Evolutionary conservation across 37 sponge, comb jelly and placozoan genomes (phyloP).

Genomic region (Halichondria panicea): DNA sequence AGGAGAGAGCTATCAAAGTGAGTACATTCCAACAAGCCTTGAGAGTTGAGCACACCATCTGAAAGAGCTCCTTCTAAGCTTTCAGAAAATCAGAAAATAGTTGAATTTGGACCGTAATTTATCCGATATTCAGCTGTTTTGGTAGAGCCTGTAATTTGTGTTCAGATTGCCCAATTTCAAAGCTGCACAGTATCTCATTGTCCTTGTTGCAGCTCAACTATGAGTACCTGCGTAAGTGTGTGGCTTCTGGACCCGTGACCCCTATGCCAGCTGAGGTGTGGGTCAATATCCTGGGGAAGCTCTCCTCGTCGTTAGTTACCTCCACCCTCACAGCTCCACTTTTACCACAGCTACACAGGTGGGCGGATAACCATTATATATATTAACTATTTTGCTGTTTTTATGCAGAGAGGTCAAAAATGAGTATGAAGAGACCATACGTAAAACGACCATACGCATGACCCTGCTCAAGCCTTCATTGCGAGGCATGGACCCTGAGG

Average conservation of each 20-base stretch:
- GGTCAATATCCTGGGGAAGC: slow-evolving; percentile 61
- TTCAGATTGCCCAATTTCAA: too few relatives aligned
- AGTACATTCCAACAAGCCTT: too few relatives aligned
- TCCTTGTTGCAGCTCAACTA: slow-evolving; percentile 89
- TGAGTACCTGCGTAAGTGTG: slow-evolving; percentile 83
- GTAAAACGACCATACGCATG: slow-evolving; percentile 62
- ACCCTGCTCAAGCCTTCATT: slow-evolving; percentile 78
- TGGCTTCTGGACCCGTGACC: slow-evolving; percentile 81
- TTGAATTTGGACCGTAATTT: too few relatives aligned
- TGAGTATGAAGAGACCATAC: slow-evolving; percentile 69
- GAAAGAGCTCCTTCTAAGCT: too few relatives aligned
- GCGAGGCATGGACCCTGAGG: slow-evolving; percentile 63
- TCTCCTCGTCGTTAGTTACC: slow-evolving; percentile 36
- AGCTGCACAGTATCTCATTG: too few relatives aligned
- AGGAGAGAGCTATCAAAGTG: slow-evolving; percentile 74
- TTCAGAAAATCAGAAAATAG: too few relatives aligned
- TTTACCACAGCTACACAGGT: slow-evolving; percentile 23
- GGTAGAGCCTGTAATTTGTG: not conserved
- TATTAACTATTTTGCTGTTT: not conserved
- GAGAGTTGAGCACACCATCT: too few relatives aligned
- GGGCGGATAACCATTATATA: too few relatives aligned
- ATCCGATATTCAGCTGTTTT: too few relatives aligned
- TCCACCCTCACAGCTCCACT: slow-evolving; percentile 22
- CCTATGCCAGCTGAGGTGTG: slow-evolving; percentile 72
- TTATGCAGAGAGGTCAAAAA: slow-evolving; percentile 40